A percentile compares a stretch with the other conserved stretches of the same genome.
Evolutionary conservation across 2,888 invertebrate genomes (phyloP).

Genomic region (Euplexia lucipara): DNA sequence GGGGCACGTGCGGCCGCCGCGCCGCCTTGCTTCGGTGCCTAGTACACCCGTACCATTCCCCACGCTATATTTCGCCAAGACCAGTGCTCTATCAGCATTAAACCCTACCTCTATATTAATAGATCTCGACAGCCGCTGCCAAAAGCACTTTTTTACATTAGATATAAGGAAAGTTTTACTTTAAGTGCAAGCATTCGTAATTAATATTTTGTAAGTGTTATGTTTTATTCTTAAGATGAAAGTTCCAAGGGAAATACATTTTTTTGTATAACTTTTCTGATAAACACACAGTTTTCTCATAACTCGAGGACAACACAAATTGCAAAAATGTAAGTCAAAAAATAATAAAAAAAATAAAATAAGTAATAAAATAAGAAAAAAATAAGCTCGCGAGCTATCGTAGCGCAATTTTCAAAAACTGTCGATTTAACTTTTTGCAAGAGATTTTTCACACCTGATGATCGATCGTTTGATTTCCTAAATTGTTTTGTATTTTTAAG

Average conservation of each 20-base stretch:
- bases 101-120: slow-evolving; percentile 30
- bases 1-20: slow-evolving; percentile 35
- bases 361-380: no score
- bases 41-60: background rate
- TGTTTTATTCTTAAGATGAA: slow-evolving; percentile 14
- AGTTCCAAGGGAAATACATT: no score
- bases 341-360: no score
- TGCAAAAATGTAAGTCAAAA: no score
- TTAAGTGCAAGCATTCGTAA: slow-evolving; percentile 19
- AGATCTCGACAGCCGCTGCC: slow-evolving; percentile 9
- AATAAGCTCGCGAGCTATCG: no score
- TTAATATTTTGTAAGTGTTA: slow-evolving; percentile 12
- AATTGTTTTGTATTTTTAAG: slow-evolving; percentile 13
- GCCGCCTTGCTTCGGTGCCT: slow-evolving; percentile 64
- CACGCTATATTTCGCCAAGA: no score
- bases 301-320: no score
- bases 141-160: slow-evolving; percentile 41
- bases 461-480: background rate
- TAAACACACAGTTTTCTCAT: no score
- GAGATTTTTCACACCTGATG: background rate
- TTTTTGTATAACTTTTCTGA: no score
- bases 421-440: no score
- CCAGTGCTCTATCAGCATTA: background rate
- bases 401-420: no score
- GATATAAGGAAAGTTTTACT: slow-evolving; percentile 14